phyloP scores from a whole-genome alignment of 2,113 vertebrate species.

The Caranx melampygus region DNA sequence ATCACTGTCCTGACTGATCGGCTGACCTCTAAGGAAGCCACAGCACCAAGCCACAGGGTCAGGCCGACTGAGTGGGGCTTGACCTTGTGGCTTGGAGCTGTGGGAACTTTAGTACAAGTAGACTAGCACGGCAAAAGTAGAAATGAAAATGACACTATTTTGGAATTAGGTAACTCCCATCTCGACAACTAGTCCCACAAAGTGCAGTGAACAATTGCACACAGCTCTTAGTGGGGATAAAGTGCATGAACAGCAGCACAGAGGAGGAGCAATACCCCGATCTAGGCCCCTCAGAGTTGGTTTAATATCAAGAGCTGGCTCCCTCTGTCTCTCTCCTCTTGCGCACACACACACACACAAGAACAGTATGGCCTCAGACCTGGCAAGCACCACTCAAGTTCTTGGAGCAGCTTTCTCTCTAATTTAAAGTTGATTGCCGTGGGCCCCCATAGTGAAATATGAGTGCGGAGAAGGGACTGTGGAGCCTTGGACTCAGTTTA shows the following conservation, averaged over 20 bases:
- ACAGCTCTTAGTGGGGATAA: conserved; percentile 37
- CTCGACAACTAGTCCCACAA: background rate
- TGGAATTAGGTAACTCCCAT: background rate
- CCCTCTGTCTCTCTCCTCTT: conserved; percentile 47
- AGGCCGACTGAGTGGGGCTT: conserved; percentile 12
- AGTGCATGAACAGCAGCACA: conserved; percentile 56
- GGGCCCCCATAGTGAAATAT: conserved; percentile 76
- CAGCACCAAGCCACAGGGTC: conserved; percentile 29
- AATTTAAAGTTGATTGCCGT: conserved; percentile 81
- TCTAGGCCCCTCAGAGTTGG: conserved; percentile 73
- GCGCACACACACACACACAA: conserved; percentile 28
- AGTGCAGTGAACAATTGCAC: conserved; percentile 12
- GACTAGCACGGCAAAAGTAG: conserved; percentile 9
- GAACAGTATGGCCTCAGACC: conserved; percentile 69
- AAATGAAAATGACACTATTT: background rate
- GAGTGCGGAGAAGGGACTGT: conserved; percentile 67
- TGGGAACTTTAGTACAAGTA: conserved; percentile 17
- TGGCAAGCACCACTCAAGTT: conserved; percentile 66
- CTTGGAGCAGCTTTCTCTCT: conserved; percentile 77
- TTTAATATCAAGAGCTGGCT: conserved; percentile 75
- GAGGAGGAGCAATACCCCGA: conserved; percentile 56
- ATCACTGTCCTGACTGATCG: conserved; percentile 23
- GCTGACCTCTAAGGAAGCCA: conserved; percentile 20
- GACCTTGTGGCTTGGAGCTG: conserved; percentile 43
- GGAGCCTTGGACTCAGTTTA: conserved; percentile 63